Evolutionary conservation across 2,797 vertebrate species (phyloP).

Genomic region (Tokudaia muenninki): DNA sequence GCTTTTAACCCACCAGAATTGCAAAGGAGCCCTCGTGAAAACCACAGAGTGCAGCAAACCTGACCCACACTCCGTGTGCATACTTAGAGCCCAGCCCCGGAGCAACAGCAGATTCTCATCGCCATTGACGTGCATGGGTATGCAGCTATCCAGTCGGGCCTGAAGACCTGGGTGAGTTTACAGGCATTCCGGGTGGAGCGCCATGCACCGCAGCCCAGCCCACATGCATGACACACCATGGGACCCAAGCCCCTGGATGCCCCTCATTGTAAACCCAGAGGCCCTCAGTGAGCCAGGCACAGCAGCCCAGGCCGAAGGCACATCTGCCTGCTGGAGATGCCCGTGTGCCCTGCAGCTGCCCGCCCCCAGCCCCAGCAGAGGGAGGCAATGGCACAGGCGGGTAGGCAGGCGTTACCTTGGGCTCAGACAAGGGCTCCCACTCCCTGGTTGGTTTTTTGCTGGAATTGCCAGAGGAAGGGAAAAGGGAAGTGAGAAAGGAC

Average conservation of each 20-base stretch:
- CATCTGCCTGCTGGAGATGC: not conserved
- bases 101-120: not conserved
- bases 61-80: not conserved
- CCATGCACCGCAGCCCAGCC: constrained; percentile 77
- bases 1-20: not conserved
- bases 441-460: constrained; percentile 93
- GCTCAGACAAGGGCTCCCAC: constrained; percentile 91
- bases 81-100: not conserved
- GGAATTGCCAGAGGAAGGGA: constrained; percentile 86
- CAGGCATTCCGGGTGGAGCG: constrained; percentile 77
- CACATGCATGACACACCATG: constrained; percentile 8
- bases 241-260: constrained; percentile 29
- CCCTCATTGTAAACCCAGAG: not conserved
- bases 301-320: not conserved
- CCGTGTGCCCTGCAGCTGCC: constrained; percentile 66
- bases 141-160: not conserved
- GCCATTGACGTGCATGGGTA: not conserved
- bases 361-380: constrained; percentile 71
- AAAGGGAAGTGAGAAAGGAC: constrained; percentile 85
- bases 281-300: not conserved
- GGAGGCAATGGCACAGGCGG: constrained; percentile 76
- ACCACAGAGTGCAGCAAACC: not conserved
- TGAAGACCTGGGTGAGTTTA: not conserved
- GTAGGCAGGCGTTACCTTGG: constrained; percentile 90
- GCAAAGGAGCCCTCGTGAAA: not conserved